Base-by-base conservation (phyloP, 1,140 invertebrate species). In the Drosophila azteca region DNA sequence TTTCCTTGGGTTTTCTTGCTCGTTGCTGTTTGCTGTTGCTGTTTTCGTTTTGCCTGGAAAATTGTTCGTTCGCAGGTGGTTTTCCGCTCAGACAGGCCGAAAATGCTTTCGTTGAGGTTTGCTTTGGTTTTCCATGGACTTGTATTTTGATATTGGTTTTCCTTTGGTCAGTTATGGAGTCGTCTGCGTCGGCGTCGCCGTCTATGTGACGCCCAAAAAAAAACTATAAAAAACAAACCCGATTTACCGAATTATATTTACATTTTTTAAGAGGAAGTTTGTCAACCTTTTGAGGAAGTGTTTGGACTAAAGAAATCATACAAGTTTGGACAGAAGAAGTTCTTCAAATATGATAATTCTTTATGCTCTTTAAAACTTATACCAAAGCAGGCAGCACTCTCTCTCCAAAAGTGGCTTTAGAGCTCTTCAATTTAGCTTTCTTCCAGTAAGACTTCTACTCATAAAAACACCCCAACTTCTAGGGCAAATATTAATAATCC, bases 31-130 rank as follows among this genome's bases (percentile, higher is more conserved):
- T 26, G 24, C 24, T 26, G 24, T 26, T 53, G 11, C 4, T 24
- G 46, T 62, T 48, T 65, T 46, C 17, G 17, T 26, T 72, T 55
- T 26, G 11, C 29, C 46, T 46, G 45, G 64, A 65, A 85, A 85
- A 85, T 87, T 76, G 75, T 78, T 81, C 46, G 75, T 78, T 81
- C 46, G 79, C 82, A 87, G 82, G 82, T 87, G 82, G 82, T 81
- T 87, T 85, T 85, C 74, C 81, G 76, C 69, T 63, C 35, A 48
- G 60, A 48, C 73, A 45, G 59, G 59, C 50, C 54, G 54, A 73
- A 62, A 4, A 67, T 65, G 61, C 22, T 67, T 65, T 51, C 60
- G 39, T 41, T 35, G 41, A 54, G 50, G 31, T 41, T 68, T 39
- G 62, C 6, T 48, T 66, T 17, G 51, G 53, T 48, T 29, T 31